Evolutionary conservation across 1,140 invertebrate species (phyloP), one percentile per base, ranked within the genome.

Genomic region (Agrypnia vestita): DNA sequence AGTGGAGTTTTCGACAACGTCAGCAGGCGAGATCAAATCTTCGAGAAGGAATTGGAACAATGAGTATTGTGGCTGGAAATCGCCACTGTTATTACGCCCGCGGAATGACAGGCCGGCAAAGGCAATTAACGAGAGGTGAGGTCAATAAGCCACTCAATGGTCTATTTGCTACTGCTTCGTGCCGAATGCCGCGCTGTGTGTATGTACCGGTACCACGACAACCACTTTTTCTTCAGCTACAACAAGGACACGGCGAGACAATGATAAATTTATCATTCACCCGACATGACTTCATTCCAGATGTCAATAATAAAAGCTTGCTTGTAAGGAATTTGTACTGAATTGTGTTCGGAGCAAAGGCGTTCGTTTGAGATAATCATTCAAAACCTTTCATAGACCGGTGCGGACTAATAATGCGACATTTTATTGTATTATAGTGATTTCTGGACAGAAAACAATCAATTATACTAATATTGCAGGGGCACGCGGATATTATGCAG

Each of bases 211-310:
- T 15, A 44, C 62, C 62, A 43, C 43, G 15, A 25, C n/a, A 67
- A 67, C 62, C 44, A 47, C 62, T 67, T 67, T 67, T 67, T 67
- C 61, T 62, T 13, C 17, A 17, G 25, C 25, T 3, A 35, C 25
- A 35, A 43, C 62, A 67, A 67, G 62, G 62, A 67, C 62, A 67
- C n/a, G 15, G 25, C 43, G n/a, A 67, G 62, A 67, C 62, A 67
- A 67, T 67, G 62, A 67, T 67, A 67, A 44, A 67, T 67, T 67
- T 67, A 67, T 67, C 62, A 67, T 67, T 67, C 62, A 59, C 35
- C 25, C 62, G 43, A 44, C 62, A 67, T 67, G 62, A 67, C 62
- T 67, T 44, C 62, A 67, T 67, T 67, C 62, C 62, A 59, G 62
- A 10, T 67, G 62, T 67, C 62, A 67, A 43, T 43, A 43, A 47